A percentile compares a stretch with the other conserved stretches of the same genome.
Conservation (phyloP, 2,797 vertebrate genomes). For the Muraenolepis orangiensis region DNA sequence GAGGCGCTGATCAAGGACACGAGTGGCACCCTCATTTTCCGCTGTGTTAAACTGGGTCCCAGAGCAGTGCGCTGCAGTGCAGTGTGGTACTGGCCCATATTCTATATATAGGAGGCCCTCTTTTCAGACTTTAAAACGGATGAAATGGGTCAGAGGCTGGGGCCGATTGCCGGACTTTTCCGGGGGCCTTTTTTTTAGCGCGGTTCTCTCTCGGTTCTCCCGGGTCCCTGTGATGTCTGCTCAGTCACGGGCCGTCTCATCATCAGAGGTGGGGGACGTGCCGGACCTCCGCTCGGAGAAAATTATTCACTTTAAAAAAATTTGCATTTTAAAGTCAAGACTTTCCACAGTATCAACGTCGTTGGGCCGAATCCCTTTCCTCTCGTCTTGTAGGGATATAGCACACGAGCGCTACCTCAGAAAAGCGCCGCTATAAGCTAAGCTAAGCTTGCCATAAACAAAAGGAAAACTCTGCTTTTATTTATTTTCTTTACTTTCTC, state of each 20-base stretch:
- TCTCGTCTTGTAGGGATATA: background rate
- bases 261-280: background rate
- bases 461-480: background rate
- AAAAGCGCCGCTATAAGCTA: background rate
- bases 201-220: constrained; percentile 25
- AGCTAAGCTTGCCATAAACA: background rate
- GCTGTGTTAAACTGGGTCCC: constrained; percentile 72
- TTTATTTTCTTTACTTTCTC: background rate
- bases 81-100: constrained; percentile 67
- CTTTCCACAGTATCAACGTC: background rate
- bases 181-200: constrained; percentile 41
- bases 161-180: constrained; percentile 51
- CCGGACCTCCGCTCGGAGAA: background rate
- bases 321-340: background rate
- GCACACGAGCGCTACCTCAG: background rate
- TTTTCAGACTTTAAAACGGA: constrained; percentile 54
- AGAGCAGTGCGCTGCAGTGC: constrained; percentile 54
- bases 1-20: constrained; percentile 52
- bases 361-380: background rate
- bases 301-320: too few relatives aligned
- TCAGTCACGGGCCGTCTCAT: constrained; percentile 5
- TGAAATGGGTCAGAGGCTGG: constrained; percentile 68
- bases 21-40: constrained; percentile 52
- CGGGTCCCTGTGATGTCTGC: constrained; percentile 9
- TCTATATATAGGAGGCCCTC: constrained; percentile 74